Base-by-base conservation (phyloP, 2,888 invertebrate genomes). In the Tiliacea citrago region DNA sequence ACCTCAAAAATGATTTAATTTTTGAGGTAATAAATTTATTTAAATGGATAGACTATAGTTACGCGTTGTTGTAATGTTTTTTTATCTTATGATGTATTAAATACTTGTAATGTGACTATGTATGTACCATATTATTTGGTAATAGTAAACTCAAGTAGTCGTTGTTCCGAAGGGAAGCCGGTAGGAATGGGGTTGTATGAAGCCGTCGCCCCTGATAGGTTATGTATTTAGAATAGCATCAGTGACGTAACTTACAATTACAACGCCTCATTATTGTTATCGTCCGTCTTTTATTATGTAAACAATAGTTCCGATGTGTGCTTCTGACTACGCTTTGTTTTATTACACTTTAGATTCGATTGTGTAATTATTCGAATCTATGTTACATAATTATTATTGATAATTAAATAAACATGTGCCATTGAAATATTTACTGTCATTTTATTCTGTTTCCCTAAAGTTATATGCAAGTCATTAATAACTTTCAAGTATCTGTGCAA, bases 181-280 rank as follows among this genome's bases (percentile, higher is more conserved):
- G n/a, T n/a, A n/a, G n/a, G n/a, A n/a, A n/a, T n/a, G n/a, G n/a
- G n/a, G n/a, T n/a, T n/a, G n/a, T n/a, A n/a, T n/a, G n/a, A n/a
- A n/a, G n/a, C n/a, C n/a, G n/a, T n/a, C n/a, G n/a, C n/a, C n/a
- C n/a, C n/a, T n/a, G n/a, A n/a, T n/a, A n/a, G n/a, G 7, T n/a
- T 42, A 39, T 7, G 18, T 61, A 47, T 60, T 39, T 53, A 49
- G 21, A 72, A 68, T 57, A 61, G 49, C 21, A 60, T 45, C 21
- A 45, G 18, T 60, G 55, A 68, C 53, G 62, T 51, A 60, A 80
- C n/a, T 35, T 47, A 29, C 53, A 57, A 68, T 24, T 51, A 21
- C 24, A 58, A 71, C 58, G 57, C 39, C 16, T 57, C 53, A 66
- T 67, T 74, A 70, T 66, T 58, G 75, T 67, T 82, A 84, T 75